These are phyloP conservation scores for Phortica variegata DNA, from an alignment of 1,140 invertebrate species.

Conservation along the genomic window DNA sequence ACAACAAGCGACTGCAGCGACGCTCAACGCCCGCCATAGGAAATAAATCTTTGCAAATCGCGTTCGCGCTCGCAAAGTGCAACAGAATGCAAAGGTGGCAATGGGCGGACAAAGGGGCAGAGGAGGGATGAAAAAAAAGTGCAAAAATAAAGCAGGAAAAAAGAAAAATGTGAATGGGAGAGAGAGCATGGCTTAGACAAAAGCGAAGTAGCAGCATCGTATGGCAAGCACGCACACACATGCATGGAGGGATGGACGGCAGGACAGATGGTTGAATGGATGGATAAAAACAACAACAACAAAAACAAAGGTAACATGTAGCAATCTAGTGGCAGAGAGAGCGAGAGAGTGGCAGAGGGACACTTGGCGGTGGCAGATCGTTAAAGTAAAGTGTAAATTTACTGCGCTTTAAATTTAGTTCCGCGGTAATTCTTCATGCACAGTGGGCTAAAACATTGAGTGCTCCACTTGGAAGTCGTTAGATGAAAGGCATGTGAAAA, in stretches of 20 bases:
- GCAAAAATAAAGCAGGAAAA: conserved; percentile 10
- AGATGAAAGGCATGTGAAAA: too few species aligned
- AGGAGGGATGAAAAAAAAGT: conserved; percentile 33
- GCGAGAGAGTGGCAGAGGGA: too few species aligned
- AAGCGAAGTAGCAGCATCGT: too few species aligned
- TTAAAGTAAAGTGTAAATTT: conserved; percentile 27
- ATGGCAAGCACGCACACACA: too few species aligned
- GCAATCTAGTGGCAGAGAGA: too few species aligned
- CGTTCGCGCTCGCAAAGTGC: conserved; percentile 46
- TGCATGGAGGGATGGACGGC: too few species aligned
- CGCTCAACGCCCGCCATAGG: conserved; percentile 12
- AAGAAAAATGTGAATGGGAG: background rate
- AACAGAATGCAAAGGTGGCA: conserved; percentile 49
- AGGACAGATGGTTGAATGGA: too few species aligned
- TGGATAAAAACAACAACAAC: too few species aligned
- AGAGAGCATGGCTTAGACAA: too few species aligned
- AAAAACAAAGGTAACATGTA: too few species aligned
- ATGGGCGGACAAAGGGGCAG: conserved; percentile 42
- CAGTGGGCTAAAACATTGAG: conserved; percentile 6
- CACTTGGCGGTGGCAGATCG: background rate
- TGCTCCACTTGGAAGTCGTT: background rate
- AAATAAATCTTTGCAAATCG: conserved; percentile 47
- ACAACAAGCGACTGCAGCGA: conserved; percentile 16
- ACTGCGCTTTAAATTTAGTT: conserved; percentile 49
- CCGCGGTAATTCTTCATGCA: conserved; percentile 36